These are phyloP conservation scores for Bradypodion ventrale DNA, from an alignment of 2,797 vertebrate genomes.

Conservation along the genomic window DNA sequence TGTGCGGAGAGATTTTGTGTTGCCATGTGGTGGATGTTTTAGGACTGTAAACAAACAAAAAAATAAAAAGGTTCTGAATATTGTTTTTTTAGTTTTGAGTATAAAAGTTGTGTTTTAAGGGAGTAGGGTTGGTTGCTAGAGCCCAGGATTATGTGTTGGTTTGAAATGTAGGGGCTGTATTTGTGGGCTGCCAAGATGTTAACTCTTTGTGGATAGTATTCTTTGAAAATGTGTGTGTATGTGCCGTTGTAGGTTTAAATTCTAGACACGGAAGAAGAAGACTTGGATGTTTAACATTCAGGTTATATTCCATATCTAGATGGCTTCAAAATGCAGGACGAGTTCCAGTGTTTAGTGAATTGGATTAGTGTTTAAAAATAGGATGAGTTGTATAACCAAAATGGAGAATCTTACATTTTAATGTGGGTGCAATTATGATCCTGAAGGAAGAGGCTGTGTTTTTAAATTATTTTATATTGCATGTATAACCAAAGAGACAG, in stretches of 20 bases:
- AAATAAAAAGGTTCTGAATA: neutral
- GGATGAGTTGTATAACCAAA: neutral
- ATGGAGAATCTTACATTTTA: neutral
- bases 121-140: neutral
- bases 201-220: neutral
- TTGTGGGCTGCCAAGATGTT: neutral
- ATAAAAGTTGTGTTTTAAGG: slow-evolving; percentile 6
- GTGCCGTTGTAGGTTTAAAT: too few species aligned
- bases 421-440: neutral
- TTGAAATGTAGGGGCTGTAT: neutral
- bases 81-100: neutral
- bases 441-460: neutral
- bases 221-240: neutral
- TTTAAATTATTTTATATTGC: neutral
- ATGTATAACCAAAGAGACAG: neutral
- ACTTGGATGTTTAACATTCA: neutral
- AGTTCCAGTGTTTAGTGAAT: neutral
- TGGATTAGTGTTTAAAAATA: neutral
- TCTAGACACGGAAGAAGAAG: too few species aligned
- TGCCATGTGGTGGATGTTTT: neutral
- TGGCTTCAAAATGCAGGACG: neutral
- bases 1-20: neutral
- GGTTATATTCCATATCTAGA: neutral
- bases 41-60: neutral
- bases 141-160: neutral